Base-by-base conservation (phyloP, 2,797 vertebrate species). In the Avahi laniger region DNA sequence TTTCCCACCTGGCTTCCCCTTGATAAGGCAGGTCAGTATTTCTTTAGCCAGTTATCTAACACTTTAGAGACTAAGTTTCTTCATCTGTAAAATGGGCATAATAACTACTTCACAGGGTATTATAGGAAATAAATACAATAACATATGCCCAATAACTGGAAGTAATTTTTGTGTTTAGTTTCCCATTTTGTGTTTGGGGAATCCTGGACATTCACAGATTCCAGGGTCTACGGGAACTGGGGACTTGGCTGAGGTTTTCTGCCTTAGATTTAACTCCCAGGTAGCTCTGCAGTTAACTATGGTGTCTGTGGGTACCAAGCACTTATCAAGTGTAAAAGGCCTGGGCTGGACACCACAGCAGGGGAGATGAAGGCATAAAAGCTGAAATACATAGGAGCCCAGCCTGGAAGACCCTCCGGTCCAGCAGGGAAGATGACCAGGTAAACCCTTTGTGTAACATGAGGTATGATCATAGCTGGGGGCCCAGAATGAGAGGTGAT, bases 81-180 rank as follows among this genome's bases (percentile, higher is more conserved):
- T 90, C 63, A 79, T 85, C 83, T 30, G 2, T 35, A 84, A 84
- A 22, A 73, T 50, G 26, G 63, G 6, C 52, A 69, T 65, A 67
- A 57, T 7, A 63, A 75, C 46, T 69, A 22, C 22, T n/a, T 80
- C 80, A 63, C 4, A 22, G 20, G 28, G 46, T 48, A 17, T 38
- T 48, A 28, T n/a, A 41, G 87, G 41, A 87, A 87, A 83, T 89
- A 87, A 94, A 94, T 61, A 43, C 15, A 84, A 22, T 38, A 83
- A 80, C 4, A 4, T 57, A n/a, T 63, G 43, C n/a, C 26, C 33
- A 15, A 18, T 50, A 90, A 79, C 73, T 59, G 35, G 35, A 70
- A 65, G 35, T 87, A 41, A 65, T 26, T 43, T 91, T 35, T 70
- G 20, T 30, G 50, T 90, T 87, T 54, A 48, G 9, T 61, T 80